Percentiles rank a stretch among this genome's conserved stretches.
phyloP scores from a whole-genome alignment of 1,140 invertebrate species.

The Adoxophyes honmai region DNA sequence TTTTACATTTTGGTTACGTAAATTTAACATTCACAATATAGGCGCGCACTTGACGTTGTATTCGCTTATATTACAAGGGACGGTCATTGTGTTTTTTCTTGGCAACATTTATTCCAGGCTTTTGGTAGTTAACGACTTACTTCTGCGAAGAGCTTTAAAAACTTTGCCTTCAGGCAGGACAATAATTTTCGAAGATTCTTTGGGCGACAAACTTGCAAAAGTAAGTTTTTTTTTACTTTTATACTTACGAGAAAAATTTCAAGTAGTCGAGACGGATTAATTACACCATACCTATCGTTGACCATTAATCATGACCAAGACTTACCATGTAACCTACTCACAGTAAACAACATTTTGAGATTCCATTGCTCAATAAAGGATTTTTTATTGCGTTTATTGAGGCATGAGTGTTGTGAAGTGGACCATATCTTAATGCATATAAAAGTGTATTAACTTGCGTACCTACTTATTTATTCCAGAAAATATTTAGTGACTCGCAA shows the following conservation, averaged over 20 bases:
- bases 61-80: slow-evolving; percentile 43
- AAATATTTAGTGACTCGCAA: slow-evolving; percentile 26
- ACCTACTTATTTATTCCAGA: slow-evolving; percentile 36
- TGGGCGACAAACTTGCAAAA: slow-evolving; percentile 24
- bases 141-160: slow-evolving; percentile 29
- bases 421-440: too few species aligned
- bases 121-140: slow-evolving; percentile 35
- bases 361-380: too few species aligned
- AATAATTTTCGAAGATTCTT: slow-evolving; percentile 24
- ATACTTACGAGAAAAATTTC: too few species aligned
- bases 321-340: too few species aligned
- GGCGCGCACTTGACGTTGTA: slow-evolving; percentile 33
- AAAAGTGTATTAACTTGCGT: neutral
- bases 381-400: too few species aligned
- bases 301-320: too few species aligned
- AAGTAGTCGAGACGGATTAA: too few species aligned
- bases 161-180: slow-evolving; percentile 24
- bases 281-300: too few species aligned
- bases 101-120: slow-evolving; percentile 39
- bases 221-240: slow-evolving; percentile 31
- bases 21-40: slow-evolving; percentile 33
- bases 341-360: too few species aligned
- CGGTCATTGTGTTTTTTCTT: slow-evolving; percentile 34
- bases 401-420: too few species aligned
- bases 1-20: slow-evolving; percentile 27